Percentiles rank a stretch among this genome's conserved stretches.
Evolutionary conservation across 1,140 invertebrate species (phyloP).

Genomic region (Dinoponera quadriceps): DNA sequence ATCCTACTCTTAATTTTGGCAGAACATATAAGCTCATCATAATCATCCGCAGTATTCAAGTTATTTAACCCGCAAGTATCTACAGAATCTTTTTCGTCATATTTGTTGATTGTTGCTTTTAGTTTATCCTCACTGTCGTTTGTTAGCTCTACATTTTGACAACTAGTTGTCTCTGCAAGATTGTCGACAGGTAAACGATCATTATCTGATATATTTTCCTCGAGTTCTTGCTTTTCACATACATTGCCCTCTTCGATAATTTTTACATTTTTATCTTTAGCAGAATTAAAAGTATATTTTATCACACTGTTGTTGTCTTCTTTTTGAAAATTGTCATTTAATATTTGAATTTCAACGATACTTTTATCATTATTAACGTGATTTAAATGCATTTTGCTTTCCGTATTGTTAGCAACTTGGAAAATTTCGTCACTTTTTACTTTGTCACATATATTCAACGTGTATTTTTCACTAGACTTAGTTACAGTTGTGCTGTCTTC

Average conservation of each 20-base stretch:
- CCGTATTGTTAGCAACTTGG: too few relatives aligned
- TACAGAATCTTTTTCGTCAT: background rate
- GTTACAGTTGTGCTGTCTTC: background rate
- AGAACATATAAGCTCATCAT: background rate
- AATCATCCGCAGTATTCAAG: background rate
- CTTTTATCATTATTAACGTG: background rate
- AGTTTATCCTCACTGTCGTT: background rate
- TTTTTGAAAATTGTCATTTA: background rate
- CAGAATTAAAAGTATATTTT: slow-evolving; percentile 7
- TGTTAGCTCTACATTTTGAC: background rate
- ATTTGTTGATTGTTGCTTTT: background rate
- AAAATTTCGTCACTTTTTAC: background rate
- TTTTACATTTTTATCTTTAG: slow-evolving; percentile 21
- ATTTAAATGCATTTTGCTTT: too few relatives aligned
- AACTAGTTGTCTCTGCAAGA: background rate
- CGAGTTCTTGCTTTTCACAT: background rate
- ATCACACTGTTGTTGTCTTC: slow-evolving; percentile 9
- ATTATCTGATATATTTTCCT: slow-evolving; percentile 21
- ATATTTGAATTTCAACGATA: background rate
- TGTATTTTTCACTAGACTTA: slow-evolving; percentile 3
- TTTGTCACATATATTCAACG: background rate
- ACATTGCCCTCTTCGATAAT: background rate
- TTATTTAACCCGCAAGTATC: slow-evolving; percentile 1
- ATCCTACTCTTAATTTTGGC: slow-evolving; percentile 15
- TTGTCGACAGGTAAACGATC: slow-evolving; percentile 15